Conservation (phyloP, 2,797 vertebrate genomes). For the Sardinella longiceps region DNA sequence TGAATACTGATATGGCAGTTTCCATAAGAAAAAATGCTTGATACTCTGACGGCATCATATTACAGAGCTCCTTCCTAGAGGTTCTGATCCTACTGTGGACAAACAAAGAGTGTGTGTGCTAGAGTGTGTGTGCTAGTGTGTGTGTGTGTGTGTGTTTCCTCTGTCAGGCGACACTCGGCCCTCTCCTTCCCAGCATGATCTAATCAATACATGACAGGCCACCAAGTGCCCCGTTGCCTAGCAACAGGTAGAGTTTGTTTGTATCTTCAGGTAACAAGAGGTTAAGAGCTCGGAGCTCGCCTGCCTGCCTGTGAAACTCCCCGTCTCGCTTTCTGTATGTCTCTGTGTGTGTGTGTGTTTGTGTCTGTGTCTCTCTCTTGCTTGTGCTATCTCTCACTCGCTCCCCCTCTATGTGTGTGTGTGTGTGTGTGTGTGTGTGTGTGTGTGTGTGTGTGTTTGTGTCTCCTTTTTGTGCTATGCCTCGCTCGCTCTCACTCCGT, state of each 20-base stretch:
- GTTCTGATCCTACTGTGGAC: not conserved
- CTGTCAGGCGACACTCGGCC: conserved; percentile 4
- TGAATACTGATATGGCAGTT: not conserved
- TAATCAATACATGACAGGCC: conserved; percentile 31
- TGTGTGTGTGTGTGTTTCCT: not conserved
- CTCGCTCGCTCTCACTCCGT: too few relatives aligned
- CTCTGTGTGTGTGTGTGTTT: not conserved
- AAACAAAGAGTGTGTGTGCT: not conserved
- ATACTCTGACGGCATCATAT: not conserved
- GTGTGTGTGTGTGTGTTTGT: not conserved
- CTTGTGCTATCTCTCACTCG: too few relatives aligned
- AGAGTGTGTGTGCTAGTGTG: not conserved
- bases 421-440: not conserved
- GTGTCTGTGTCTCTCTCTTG: not conserved
- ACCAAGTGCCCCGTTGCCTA: conserved; percentile 27
- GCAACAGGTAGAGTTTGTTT: conserved; percentile 22
- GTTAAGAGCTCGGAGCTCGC: conserved; percentile 14
- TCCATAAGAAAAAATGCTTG: not conserved
- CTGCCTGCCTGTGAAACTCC: not conserved
- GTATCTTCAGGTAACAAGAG: conserved; percentile 30
- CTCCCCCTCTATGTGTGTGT: too few relatives aligned
- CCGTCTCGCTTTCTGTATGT: not conserved
- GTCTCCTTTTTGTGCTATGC: too few relatives aligned
- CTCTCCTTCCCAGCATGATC: conserved; percentile 20
- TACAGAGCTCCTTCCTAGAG: not conserved